A percentile compares a stretch with the other conserved stretches of the same genome.
phyloP scores from a whole-genome alignment of 2,113 vertebrate species.

The Silurus glanis region DNA sequence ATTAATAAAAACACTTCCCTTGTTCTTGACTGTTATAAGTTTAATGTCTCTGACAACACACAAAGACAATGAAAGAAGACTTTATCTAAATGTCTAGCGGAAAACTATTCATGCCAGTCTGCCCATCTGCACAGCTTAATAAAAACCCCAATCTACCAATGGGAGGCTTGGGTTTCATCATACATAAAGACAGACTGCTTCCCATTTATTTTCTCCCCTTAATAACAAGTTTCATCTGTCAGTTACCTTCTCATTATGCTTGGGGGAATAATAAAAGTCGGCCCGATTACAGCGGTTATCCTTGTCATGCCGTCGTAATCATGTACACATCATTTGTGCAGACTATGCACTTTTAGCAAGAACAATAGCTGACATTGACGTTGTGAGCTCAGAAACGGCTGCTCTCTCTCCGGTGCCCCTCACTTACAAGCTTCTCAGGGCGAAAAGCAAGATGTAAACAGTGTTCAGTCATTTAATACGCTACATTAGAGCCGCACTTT shows the following conservation, averaged over 20 bases:
- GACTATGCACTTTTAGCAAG: conserved; percentile 51
- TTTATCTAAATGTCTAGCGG: conserved; percentile 13
- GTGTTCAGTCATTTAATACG: conserved; percentile 71
- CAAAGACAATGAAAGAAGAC: neutral
- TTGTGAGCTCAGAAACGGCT: conserved; percentile 52
- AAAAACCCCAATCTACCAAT: conserved; percentile 34
- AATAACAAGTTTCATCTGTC: conserved; percentile 50
- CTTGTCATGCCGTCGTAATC: conserved; percentile 49
- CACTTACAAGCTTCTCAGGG: conserved; percentile 57
- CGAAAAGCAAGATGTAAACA: conserved; percentile 73
- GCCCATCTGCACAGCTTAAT: conserved; percentile 40
- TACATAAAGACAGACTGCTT: conserved; percentile 36
- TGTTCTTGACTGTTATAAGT: conserved; percentile 3
- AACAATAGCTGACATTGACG: conserved; percentile 49
- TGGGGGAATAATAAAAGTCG: conserved; percentile 49
- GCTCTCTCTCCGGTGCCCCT: conserved; percentile 53
- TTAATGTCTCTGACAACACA: neutral
- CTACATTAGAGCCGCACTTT: conserved; percentile 67
- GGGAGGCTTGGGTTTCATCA: conserved; percentile 54
- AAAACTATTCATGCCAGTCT: conserved; percentile 18
- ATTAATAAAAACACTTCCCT: neutral
- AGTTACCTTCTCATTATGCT: conserved; percentile 57
- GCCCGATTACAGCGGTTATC: conserved; percentile 44
- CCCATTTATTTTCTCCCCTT: conserved; percentile 50
- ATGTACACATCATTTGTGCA: conserved; percentile 41